Base-by-base conservation (phyloP, 2,888 invertebrate genomes). In the Orchestes rusci region DNA sequence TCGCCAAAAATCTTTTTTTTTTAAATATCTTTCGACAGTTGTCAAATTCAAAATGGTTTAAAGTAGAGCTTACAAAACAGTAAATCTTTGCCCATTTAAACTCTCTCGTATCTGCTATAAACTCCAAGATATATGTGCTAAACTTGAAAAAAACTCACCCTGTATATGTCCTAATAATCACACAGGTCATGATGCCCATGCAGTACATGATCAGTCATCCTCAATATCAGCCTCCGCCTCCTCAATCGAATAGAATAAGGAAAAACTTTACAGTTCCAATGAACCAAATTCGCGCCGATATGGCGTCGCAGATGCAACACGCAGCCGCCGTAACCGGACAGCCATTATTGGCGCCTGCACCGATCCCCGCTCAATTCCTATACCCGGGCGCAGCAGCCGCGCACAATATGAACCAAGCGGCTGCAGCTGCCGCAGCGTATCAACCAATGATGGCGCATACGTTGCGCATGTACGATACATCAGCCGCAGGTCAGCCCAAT, bases 271-370 rank as follows among this genome's bases (percentile, higher is more conserved):
- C 59, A 62, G 80, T 71, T 56, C 72, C 71, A 16, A 69, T 73
- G 65, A 64, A 69, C 20, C 64, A 62, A 44, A 62, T 69, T 53
- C 59, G 69, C 16, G 72, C 75, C 38, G 78, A 79, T 55, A 70
- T 78, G 62, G 72, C 80, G 38, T 78, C 81, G 13, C 82, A 85
- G 60, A 84, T 90, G 76, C 89, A 88, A 62, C 49, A 49, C 33
- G 86, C 88, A 50, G 83, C 84, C 16, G 84, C 77, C 15, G 80
- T 80, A 49, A 87, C 88, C 28, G 91, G 91, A 0, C 90, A 88
- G 66, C 90, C 91, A 3, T 72, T 92, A 45, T 68, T 91, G 58
- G 85, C 90, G 29, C 83, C 88, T 16, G 84, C 82, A 15, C 85
- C 88, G 8, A 72, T 89, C 63, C 83, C 80, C 62, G 82, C 74